Base-by-base conservation (phyloP, 2,113 vertebrate genomes). In the Mellivora capensis region DNA sequence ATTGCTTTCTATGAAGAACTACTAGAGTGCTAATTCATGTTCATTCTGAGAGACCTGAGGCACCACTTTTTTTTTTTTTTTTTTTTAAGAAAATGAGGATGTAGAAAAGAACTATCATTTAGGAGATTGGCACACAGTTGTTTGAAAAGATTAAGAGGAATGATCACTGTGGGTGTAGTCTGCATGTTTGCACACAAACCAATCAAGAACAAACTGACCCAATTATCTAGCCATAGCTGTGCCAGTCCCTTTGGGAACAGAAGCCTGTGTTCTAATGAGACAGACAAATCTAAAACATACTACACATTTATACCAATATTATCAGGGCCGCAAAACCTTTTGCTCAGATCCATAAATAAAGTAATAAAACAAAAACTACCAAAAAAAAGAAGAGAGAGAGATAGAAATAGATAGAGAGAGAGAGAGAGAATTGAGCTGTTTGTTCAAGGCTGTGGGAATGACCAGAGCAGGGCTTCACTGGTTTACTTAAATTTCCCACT, bases 1-100 rank as follows among this genome's bases (percentile, higher is more conserved):
- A 47, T 61, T 94, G 44, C 64, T 93, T 25, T 83, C n/a, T 57
- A 69, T 93, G 90, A 93, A 97, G 69, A 94, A 77, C 96, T 86
- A 67, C 67, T 69, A 27, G 77, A 69, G 85, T 17, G 77, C 25
- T 95, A 87, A 67, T 76, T 97, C 69, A 44, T 14, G 69, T 79
- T 93, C 23, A 76, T 85, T 84, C 69, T 93, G 80, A 74, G 90
- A 92, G 72, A 67, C 81, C 74, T 13, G 95, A 62, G 59, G 23
- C 31, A 84, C 37, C 9, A 27, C 90, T 87, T 89, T 95, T 96
- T 94, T n/a, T 96, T 94, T 29, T 81, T 87, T 87, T 89, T 95
- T 96, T 94, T n/a, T 96, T 94, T 25, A 87, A 85, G 37, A 91
- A 94, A 96, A 91, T 69, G 54, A 91, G 79, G 81, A 31, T 59